A percentile compares a stretch with the other conserved stretches of the same genome.
phyloP scores from a whole-genome alignment of 2,888 invertebrate species.

The Habrosyne pyritoides region DNA sequence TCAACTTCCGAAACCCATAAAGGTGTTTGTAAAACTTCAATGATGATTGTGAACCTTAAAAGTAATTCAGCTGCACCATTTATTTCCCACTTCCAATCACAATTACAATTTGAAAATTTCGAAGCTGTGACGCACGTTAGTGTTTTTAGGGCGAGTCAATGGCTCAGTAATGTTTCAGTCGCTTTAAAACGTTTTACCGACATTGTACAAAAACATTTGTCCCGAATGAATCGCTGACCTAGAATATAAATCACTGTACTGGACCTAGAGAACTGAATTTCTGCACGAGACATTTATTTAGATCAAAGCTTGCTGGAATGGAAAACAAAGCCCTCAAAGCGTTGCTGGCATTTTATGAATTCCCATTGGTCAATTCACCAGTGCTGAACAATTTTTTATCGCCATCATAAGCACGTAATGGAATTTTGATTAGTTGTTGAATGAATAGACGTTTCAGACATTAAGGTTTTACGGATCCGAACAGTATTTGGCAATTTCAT shows the following conservation, averaged over 20 bases:
- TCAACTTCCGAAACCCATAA: conserved; percentile 2
- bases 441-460: background rate
- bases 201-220: background rate
- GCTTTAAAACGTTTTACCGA: background rate
- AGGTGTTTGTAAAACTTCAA: background rate
- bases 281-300: background rate
- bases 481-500: background rate
- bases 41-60: conserved; percentile 1
- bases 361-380: background rate
- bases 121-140: background rate
- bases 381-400: background rate
- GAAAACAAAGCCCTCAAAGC: background rate
- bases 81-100: background rate
- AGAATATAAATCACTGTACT: background rate
- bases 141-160: conserved; percentile 2
- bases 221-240: background rate
- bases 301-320: background rate
- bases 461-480: background rate
- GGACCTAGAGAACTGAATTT: background rate
- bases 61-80: background rate
- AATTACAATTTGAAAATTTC: background rate
- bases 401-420: background rate
- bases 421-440: background rate
- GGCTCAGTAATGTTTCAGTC: background rate
- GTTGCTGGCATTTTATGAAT: background rate